phyloP scores from a whole-genome alignment of 2,888 invertebrate genomes.

The Habroteleia sp. region DNA sequence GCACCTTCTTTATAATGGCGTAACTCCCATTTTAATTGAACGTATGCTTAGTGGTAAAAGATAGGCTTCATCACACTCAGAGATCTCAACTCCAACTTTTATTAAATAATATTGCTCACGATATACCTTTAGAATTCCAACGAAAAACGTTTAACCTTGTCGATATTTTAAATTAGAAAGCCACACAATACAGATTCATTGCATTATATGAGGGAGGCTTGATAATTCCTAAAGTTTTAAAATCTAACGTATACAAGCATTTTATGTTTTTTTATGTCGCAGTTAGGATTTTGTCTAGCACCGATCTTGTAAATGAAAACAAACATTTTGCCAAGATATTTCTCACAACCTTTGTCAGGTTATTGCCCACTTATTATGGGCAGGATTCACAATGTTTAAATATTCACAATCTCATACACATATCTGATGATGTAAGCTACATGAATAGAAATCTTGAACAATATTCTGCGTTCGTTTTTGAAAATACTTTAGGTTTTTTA shows the following conservation, averaged over 20 bases:
- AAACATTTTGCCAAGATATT: constrained; percentile 2
- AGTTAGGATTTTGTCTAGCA: constrained; percentile 11
- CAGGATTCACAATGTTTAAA: not conserved
- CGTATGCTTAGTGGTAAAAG: constrained; percentile 11
- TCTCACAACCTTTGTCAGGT: not conserved
- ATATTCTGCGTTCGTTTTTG: constrained; percentile 30
- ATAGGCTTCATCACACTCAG: no score
- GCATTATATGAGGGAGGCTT: constrained; percentile 33
- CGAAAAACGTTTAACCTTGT: constrained; percentile 61
- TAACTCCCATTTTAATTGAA: constrained; percentile 40
- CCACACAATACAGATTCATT: constrained; percentile 11
- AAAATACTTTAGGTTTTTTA: constrained; percentile 32
- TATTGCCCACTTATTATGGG: not conserved
- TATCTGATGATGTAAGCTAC: not conserved
- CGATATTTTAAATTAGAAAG: constrained; percentile 62
- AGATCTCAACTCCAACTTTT: constrained; percentile 11
- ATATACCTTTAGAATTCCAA: constrained; percentile 65
- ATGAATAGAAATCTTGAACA: not conserved
- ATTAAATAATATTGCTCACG: constrained; percentile 20
- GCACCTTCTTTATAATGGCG: constrained; percentile 62
- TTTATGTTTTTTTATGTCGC: constrained; percentile 60
- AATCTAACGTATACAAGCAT: constrained; percentile 43
- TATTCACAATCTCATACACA: not conserved
- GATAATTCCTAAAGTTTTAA: not conserved
- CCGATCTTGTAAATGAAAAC: constrained; percentile 1